phyloP scores from a whole-genome alignment of 1,140 invertebrate genomes.

The Magallana ariakensis region DNA sequence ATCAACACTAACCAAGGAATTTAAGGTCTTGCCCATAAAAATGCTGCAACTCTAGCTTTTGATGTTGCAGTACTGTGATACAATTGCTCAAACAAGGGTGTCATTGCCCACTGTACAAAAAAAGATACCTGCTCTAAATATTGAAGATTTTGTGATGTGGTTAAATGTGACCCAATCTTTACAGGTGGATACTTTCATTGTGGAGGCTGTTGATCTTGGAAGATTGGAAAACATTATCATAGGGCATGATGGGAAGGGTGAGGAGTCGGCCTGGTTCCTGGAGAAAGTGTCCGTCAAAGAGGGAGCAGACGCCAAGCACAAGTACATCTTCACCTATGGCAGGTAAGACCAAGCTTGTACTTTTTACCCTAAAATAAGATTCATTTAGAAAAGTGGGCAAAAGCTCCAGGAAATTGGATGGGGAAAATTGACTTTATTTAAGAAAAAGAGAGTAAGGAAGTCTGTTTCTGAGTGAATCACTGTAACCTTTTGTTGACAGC shows the following conservation, averaged over 20 bases:
- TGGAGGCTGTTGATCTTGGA: constrained; percentile 75
- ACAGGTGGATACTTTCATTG: constrained; percentile 70
- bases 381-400: too few species aligned
- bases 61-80: too few species aligned
- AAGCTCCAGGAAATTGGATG: not conserved
- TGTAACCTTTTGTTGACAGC: constrained; percentile 25
- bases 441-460: not conserved
- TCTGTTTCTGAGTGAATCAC: not conserved
- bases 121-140: too few species aligned
- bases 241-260: constrained; percentile 71
- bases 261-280: constrained; percentile 73
- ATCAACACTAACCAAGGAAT: too few species aligned
- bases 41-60: too few species aligned
- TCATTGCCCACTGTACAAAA: too few species aligned
- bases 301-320: constrained; percentile 60
- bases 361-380: not conserved
- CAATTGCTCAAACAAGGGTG: too few species aligned
- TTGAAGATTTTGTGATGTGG: too few species aligned
- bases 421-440: not conserved
- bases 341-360: constrained; percentile 56
- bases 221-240: constrained; percentile 71
- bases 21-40: too few species aligned
- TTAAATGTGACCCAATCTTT: not conserved
- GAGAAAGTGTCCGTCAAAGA: constrained; percentile 72
- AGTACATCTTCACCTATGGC: constrained; percentile 68